These are phyloP conservation scores for Colistium nudipinnis DNA, from an alignment of 2,113 vertebrate species.

Conservation along the genomic window DNA sequence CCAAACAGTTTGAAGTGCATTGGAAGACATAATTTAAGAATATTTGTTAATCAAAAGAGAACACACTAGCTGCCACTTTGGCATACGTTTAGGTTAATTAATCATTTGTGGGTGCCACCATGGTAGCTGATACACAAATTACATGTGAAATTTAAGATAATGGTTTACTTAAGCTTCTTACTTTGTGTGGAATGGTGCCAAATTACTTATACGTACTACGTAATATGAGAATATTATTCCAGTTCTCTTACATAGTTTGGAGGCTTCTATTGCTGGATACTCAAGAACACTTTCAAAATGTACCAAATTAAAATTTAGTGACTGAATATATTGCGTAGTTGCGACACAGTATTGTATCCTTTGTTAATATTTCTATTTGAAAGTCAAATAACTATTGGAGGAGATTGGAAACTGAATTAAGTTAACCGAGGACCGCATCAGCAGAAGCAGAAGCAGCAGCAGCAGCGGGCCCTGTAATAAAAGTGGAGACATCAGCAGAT, in stretches of 20 bases:
- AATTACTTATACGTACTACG: no score
- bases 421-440: background rate
- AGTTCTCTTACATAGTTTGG: no score
- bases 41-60: background rate
- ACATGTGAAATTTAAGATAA: no score
- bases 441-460: no score
- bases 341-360: background rate
- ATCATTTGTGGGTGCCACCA: no score
- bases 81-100: no score
- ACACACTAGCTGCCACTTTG: background rate
- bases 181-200: no score
- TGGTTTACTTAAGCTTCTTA: no score
- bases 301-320: background rate
- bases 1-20: no score
- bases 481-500: slow-evolving; percentile 53
- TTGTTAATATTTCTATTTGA: background rate
- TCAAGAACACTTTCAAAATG: background rate
- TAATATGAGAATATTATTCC: no score
- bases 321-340: background rate
- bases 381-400: slow-evolving; percentile 10
- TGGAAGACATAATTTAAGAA: no score
- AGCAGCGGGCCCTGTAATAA: slow-evolving; percentile 18
- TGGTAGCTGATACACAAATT: no score
- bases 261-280: background rate
- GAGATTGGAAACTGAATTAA: background rate